Conservation (phyloP, 1,140 invertebrate species). For the Dysdera silvatica region DNA sequence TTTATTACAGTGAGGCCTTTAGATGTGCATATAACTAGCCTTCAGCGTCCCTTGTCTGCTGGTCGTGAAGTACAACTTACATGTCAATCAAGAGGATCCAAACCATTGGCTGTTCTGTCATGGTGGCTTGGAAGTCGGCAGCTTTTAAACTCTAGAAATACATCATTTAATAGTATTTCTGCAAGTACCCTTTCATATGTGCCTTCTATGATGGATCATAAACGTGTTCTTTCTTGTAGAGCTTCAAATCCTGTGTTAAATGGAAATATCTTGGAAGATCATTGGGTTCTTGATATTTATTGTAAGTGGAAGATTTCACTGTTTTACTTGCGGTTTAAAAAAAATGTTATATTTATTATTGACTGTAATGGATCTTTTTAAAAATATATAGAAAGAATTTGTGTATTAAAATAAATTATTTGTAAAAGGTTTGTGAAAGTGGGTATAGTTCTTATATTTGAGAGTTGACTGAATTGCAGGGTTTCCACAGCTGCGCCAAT, state of each 20-base stretch:
- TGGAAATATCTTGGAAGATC: constrained; percentile 31
- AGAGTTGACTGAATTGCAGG: no score
- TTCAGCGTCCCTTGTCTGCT: constrained; percentile 70
- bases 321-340: no score
- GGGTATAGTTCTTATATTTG: no score
- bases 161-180: constrained; percentile 45
- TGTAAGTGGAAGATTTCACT: constrained; percentile 28
- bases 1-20: constrained; percentile 66
- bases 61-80: constrained; percentile 69
- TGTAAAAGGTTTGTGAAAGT: no score
- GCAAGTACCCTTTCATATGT: constrained; percentile 36
- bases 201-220: constrained; percentile 66
- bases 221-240: constrained; percentile 68
- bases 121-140: constrained; percentile 27
- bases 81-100: constrained; percentile 55
- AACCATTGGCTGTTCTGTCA: constrained; percentile 15
- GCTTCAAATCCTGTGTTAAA: constrained; percentile 60
- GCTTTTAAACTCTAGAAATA: constrained; percentile 44
- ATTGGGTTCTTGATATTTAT: constrained; percentile 28
- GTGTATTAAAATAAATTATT: no score
- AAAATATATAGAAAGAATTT: no score
- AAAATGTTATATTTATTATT: no score
- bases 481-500: no score
- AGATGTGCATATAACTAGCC: constrained; percentile 65
- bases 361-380: no score